These are phyloP conservation scores for Drosophila siamana DNA, from an alignment of 2,888 invertebrate genomes.

Conservation along the genomic window DNA sequence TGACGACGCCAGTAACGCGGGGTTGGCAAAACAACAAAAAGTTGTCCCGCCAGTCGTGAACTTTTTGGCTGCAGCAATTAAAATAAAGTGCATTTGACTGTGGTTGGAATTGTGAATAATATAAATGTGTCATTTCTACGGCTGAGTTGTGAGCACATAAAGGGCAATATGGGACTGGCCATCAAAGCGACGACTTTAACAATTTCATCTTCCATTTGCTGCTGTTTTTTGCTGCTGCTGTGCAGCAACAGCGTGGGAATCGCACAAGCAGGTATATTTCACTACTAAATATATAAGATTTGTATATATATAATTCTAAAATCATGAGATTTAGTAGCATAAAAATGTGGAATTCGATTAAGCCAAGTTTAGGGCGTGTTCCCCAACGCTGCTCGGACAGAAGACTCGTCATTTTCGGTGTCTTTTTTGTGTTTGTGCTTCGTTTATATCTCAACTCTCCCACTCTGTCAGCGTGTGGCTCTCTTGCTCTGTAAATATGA, in stretches of 20 bases:
- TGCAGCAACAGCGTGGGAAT: constrained; percentile 69
- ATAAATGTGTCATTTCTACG: constrained; percentile 59
- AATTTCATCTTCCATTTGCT: constrained; percentile 42
- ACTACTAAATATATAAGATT: not conserved
- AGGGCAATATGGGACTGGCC: constrained; percentile 58
- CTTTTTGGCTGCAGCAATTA: constrained; percentile 31
- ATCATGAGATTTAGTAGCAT: constrained; percentile 19
- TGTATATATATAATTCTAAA: not conserved
- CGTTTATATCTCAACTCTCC: constrained; percentile 59
- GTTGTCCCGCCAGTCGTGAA: constrained; percentile 26
- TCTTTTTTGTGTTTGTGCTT: constrained; percentile 48
- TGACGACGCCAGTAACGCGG: constrained; percentile 39
- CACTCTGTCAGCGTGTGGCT: constrained; percentile 7
- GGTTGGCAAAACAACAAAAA: constrained; percentile 45
- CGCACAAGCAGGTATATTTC: constrained; percentile 59
- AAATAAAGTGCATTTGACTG: constrained; percentile 30
- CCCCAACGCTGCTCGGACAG: constrained; percentile 56
- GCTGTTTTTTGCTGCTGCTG: constrained; percentile 56
- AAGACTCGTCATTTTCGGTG: constrained; percentile 63
- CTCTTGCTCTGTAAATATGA: constrained; percentile 16
- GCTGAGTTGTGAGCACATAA: constrained; percentile 33
- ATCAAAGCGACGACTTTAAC: constrained; percentile 27
- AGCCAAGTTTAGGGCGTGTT: constrained; percentile 79
- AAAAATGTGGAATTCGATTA: constrained; percentile 45
- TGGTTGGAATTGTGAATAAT: constrained; percentile 25